Percentiles rank a stretch among this genome's conserved stretches.
Conservation (phyloP, 2,797 vertebrate species). For the Hemitrygon akajei region DNA sequence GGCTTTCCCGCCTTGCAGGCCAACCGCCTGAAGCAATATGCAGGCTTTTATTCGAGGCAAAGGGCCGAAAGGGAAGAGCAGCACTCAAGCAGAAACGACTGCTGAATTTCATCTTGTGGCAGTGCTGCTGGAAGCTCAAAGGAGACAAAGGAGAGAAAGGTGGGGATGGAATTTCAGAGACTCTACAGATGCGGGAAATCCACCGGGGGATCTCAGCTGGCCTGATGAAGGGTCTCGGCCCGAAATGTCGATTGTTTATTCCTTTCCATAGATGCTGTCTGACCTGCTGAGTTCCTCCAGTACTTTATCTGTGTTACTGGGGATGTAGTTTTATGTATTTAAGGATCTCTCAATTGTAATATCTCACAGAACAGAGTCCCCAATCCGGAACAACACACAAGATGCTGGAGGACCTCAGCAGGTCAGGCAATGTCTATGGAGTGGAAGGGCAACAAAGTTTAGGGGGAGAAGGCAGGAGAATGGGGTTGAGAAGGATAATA, state of each 20-base stretch:
- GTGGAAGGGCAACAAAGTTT: no score
- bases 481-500: no score
- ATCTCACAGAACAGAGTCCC: not conserved
- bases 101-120: not conserved
- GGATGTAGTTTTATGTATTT: not conserved
- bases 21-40: not conserved
- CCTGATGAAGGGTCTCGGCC: no score
- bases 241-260: no score
- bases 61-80: no score
- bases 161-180: not conserved
- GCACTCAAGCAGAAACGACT: not conserved
- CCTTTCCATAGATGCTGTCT: no score
- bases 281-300: not conserved
- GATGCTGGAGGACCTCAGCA: no score
- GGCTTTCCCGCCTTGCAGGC: not conserved
- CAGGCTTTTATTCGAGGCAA: not conserved
- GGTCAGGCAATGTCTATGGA: no score
- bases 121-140: not conserved
- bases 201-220: no score
- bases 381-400: no score
- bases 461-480: no score
- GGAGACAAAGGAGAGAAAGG: slow-evolving; percentile 20
- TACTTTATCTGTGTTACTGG: not conserved
- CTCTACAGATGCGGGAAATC: no score
- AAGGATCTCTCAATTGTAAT: not conserved